Conservation (phyloP, 2,113 vertebrate genomes). For the Eulemur rufifrons region DNA sequence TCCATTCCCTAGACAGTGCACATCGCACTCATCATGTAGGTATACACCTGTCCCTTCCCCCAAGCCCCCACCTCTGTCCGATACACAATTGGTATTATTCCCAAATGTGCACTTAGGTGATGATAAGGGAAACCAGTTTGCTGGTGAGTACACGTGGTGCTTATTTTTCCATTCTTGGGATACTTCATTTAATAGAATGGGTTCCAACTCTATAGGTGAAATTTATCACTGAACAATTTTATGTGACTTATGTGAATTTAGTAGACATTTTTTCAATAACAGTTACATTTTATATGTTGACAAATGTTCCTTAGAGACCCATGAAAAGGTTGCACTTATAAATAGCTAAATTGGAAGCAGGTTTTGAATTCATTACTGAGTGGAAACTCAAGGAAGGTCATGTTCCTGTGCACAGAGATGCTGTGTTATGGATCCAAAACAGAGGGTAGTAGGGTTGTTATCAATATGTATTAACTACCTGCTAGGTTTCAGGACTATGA, state of each 20-base stretch:
- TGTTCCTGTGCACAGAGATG: background rate
- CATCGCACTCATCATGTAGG: too few relatives aligned
- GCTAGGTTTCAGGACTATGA: background rate
- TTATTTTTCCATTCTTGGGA: too few relatives aligned
- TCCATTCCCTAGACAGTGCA: too few relatives aligned
- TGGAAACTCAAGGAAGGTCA: background rate
- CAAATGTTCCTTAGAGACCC: background rate
- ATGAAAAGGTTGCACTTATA: background rate
- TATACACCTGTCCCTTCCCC: too few relatives aligned
- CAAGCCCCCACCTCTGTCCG: too few relatives aligned
- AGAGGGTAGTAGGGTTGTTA: background rate
- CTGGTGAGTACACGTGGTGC: too few relatives aligned
- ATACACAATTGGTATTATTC: too few relatives aligned
- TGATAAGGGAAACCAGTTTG: too few relatives aligned
- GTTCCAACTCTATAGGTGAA: background rate
- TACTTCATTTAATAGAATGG: too few relatives aligned
- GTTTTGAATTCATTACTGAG: background rate
- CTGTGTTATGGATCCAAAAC: background rate
- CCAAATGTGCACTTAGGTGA: too few relatives aligned
- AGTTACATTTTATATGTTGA: background rate
- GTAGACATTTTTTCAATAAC: background rate
- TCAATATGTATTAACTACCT: background rate
- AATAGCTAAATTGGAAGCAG: background rate
- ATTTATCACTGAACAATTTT: background rate
- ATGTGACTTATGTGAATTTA: background rate